Percentiles rank a stretch among this genome's conserved stretches.
These are phyloP conservation scores for Lacerta bilineata DNA, from an alignment of 2,797 vertebrate genomes.

Conservation along the genomic window DNA sequence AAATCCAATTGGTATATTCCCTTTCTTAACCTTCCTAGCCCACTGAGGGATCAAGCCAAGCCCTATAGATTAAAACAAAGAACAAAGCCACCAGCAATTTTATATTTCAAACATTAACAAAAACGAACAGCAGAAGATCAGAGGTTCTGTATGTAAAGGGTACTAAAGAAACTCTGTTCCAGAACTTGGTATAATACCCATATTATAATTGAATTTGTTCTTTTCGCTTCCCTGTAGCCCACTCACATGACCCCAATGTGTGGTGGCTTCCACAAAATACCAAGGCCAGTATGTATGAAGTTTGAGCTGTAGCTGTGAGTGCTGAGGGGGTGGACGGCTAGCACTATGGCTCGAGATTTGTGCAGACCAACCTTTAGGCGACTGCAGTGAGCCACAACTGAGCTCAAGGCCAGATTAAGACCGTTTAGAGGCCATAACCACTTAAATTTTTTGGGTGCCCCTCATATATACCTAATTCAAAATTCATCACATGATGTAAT, in stretches of 20 bases:
- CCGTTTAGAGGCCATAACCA: too few relatives aligned
- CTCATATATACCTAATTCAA: too few relatives aligned
- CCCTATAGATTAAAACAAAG: background rate
- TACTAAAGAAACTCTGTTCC: background rate
- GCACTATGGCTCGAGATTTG: background rate
- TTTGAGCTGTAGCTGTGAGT: background rate
- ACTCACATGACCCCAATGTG: background rate
- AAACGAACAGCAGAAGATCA: background rate
- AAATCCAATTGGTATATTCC: constrained; percentile 5
- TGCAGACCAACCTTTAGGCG: background rate
- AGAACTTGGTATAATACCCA: background rate
- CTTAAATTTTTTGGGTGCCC: too few relatives aligned
- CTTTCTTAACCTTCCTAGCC: background rate
- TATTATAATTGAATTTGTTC: background rate
- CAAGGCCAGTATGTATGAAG: background rate
- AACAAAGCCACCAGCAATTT: background rate
- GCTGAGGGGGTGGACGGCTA: too few relatives aligned
- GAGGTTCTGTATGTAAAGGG: background rate
- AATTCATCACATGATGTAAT: too few relatives aligned
- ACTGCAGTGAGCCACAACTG: background rate
- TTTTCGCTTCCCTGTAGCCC: background rate
- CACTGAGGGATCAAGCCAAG: background rate
- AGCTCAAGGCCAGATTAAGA: background rate
- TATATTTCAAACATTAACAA: background rate
- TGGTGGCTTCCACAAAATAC: background rate